Conservation (phyloP, 1,140 invertebrate species). For the Battus philenor region DNA sequence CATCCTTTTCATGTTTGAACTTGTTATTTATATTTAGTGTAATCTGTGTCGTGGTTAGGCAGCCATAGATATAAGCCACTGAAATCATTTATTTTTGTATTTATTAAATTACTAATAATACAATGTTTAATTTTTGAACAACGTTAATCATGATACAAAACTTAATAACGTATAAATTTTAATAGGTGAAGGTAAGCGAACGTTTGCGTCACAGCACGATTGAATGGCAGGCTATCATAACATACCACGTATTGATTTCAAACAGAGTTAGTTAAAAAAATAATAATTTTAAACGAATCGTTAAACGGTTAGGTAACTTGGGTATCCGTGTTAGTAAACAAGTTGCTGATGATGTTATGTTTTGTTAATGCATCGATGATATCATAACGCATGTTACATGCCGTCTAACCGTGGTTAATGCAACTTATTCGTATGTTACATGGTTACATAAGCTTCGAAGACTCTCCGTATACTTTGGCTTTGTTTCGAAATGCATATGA, state of each 20-base stretch:
- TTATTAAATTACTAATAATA: too few relatives aligned
- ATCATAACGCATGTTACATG: neutral
- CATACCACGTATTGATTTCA: slow-evolving; percentile 12
- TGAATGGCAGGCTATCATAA: slow-evolving; percentile 9
- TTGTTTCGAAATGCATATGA: slow-evolving; percentile 5
- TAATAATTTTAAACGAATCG: slow-evolving; percentile 8
- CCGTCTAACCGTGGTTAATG: neutral
- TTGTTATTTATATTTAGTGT: too few relatives aligned
- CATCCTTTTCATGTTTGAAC: too few relatives aligned
- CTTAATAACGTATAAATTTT: slow-evolving; percentile 9
- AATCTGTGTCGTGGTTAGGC: too few relatives aligned
- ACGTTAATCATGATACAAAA: slow-evolving; percentile 6
- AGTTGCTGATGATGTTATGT: neutral
- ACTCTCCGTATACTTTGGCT: slow-evolving; percentile 2
- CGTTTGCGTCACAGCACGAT: slow-evolving; percentile 9
- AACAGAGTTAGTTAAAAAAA: slow-evolving; percentile 4
- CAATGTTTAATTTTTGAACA: too few relatives aligned
- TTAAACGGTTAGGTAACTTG: slow-evolving; percentile 8
- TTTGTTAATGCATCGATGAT: slow-evolving; percentile 1
- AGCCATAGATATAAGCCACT: too few relatives aligned
- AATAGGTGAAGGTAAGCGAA: slow-evolving; percentile 13
- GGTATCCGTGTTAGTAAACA: slow-evolving; percentile 15
- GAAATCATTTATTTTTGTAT: too few relatives aligned
- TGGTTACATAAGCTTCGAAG: neutral
- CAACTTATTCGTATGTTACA: too few relatives aligned